Base-by-base conservation (phyloP, 2,113 vertebrate genomes). In the Lophotis ruficrista region DNA sequence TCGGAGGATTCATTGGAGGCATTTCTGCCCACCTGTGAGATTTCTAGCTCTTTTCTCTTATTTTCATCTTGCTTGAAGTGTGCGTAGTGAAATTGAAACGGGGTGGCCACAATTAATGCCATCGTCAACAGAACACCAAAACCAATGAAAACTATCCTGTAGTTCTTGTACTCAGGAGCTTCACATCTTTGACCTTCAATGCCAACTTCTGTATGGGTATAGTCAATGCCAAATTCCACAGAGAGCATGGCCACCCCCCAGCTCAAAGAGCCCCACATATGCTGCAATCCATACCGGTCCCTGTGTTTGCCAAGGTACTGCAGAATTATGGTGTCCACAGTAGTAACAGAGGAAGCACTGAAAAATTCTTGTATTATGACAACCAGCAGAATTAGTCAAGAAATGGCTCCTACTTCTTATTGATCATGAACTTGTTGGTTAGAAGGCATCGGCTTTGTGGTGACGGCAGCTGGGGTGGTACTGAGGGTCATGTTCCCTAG, bases 231-330 rank as follows among this genome's bases (percentile, higher is more conserved):
- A 57, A 99, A 99, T 60, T 99, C 99, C 87, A 99, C 99, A 0
- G 98, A 98, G 54, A 99, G 98, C 99, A 99, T 99, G 61, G 99
- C 99, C 88, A 99, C 88, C 3, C 99, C 99, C 99, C 99, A 99
- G 83, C 99, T 99, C 95, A 99, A 98, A 12, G 99, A 99, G 3
- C 99, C 99, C 99, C 99, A 99, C 99, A 99, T 99, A 41, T 99
- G 98, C 97, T 99, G 99, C 91, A 99, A 93, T 31, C 99, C 99
- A 10, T 99, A 99, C 14, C 99, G 99, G 93, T 99, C 99, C 9
- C 99, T 96, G 83, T 99, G 99, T 23, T 98, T 99, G 9, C 99
- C 99, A 0, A 99, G 98, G 88, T 99, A 99, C 96, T 99, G 99
- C 83, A 99, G 98, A 3, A 99, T 99, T 37, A 99, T 98, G 0